Base-by-base conservation (phyloP, 2,797 vertebrate species). In the Eurystomus glaucurus region DNA sequence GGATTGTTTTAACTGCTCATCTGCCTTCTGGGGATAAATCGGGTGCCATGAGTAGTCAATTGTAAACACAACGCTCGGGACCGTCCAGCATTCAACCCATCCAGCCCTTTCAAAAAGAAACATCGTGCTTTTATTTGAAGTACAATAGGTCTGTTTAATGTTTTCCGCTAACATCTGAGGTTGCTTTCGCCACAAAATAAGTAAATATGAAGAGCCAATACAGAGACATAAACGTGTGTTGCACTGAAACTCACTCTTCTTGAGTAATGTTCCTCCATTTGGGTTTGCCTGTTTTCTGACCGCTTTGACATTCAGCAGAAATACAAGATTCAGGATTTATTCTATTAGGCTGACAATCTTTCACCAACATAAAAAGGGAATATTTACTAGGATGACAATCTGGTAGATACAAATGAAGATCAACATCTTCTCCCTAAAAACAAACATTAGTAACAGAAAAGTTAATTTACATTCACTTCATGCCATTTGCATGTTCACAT, bases 11-110 rank as follows among this genome's bases (percentile, higher is more conserved):
- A 99, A 98, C 91, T 99, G 99, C 94, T 99, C 99, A 87, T 99
- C 99, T 71, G 99, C 99, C 97, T 99, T 99, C 97, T 99, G 99
- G 65, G 99, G 99, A 98, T 99, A 99, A 97, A 99, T 99, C 58
- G 99, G 99, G 97, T 99, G 99, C 99, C 99, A 99, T 1, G 99
- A 99, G 96, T 99, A 99, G 98, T 99, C 99, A 50, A 99, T 99
- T 68, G 99, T 99, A 89, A 99, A 99, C 97, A 99, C 80, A 97
- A 99, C 99, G 94, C 99, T 99, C 8, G 99, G 99, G 41, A 99
- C 99, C 41, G 99, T 99, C 99, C 99, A 99, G 98, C 99, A 99
- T 90, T 99, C 99, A 95, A 99, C 98, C 99, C 99, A 99, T 94
- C 99, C 99, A 83, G 98, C 98, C 97, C 99, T 99, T 76, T 33